Evolutionary conservation across 1,140 invertebrate species (phyloP).

Genomic region (Venustaconcha ellipsiformis): DNA sequence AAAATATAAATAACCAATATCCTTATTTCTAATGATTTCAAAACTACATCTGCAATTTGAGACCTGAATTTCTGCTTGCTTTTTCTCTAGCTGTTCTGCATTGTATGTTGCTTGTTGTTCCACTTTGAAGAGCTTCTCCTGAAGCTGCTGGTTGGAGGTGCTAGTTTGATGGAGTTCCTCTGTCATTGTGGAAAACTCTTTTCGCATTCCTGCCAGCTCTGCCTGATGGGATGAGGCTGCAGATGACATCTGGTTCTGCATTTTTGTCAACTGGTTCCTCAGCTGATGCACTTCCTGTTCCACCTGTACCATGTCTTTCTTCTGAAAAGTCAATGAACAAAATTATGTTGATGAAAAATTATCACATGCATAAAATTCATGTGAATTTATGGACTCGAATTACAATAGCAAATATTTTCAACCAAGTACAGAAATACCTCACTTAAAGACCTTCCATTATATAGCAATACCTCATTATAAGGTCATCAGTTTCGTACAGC

Average conservation of each 20-base stretch:
- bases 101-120: conserved; percentile 9
- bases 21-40: no score
- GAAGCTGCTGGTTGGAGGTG: not conserved
- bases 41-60: not conserved
- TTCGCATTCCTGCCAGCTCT: conserved; percentile 22
- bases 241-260: conserved; percentile 10
- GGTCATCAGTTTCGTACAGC: no score
- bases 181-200: conserved; percentile 20
- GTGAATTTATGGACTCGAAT: no score
- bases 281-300: conserved; percentile 21
- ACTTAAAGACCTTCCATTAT: no score
- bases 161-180: conserved; percentile 20
- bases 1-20: no score
- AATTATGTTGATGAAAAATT: no score
- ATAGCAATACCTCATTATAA: no score
- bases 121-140: conserved; percentile 11
- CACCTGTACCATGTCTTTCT: conserved; percentile 10
- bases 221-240: conserved; percentile 12
- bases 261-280: conserved; percentile 17
- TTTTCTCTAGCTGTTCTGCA: conserved; percentile 18
- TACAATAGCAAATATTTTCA: no score
- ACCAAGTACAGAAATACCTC: no score
- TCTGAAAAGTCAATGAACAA: conserved; percentile 7
- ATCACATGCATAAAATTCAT: no score
- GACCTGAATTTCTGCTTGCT: conserved; percentile 27